These are phyloP conservation scores for Salvelinus sp. DNA, from an alignment of 2,113 vertebrate species.

Conservation along the genomic window DNA sequence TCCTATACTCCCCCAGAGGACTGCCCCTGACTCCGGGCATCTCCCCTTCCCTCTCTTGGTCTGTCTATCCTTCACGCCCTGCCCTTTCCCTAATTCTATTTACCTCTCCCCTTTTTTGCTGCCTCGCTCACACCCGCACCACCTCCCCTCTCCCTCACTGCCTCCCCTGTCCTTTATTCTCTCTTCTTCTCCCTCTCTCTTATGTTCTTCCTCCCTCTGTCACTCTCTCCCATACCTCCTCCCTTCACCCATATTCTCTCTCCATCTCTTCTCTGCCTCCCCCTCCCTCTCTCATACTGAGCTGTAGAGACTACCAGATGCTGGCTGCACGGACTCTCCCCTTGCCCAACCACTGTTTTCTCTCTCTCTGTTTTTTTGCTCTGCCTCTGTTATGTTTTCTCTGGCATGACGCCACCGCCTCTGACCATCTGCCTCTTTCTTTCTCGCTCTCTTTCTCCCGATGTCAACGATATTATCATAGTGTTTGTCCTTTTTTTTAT, in stretches of 20 bases:
- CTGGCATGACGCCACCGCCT: conserved; percentile 51
- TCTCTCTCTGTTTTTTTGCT: conserved; percentile 23
- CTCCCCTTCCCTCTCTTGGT: conserved; percentile 13
- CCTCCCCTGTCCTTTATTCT: neutral
- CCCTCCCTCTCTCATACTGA: neutral
- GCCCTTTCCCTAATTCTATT: neutral
- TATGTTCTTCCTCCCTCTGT: neutral
- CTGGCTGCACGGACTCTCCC: conserved; percentile 29
- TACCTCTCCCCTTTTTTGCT: neutral
- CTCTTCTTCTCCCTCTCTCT: neutral
- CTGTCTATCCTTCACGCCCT: conserved; percentile 4
- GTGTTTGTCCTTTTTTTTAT: conserved; percentile 24
- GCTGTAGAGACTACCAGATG: conserved; percentile 28
- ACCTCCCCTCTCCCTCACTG: no score
- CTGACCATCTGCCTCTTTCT: conserved; percentile 57
- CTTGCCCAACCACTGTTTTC: conserved; percentile 1
- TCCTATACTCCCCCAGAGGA: conserved; percentile 40
- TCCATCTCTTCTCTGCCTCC: conserved; percentile 4
- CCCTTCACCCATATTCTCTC: neutral
- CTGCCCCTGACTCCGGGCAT: conserved; percentile 35
- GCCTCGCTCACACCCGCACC: no score
- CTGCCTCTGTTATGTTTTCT: conserved; percentile 48
- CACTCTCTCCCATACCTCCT: neutral
- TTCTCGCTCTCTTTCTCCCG: conserved; percentile 17
- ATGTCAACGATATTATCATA: conserved; percentile 24